A percentile compares a stretch with the other conserved stretches of the same genome.
Evolutionary conservation across 2,888 invertebrate genomes (phyloP).

Genomic region (Gari tellinella): DNA sequence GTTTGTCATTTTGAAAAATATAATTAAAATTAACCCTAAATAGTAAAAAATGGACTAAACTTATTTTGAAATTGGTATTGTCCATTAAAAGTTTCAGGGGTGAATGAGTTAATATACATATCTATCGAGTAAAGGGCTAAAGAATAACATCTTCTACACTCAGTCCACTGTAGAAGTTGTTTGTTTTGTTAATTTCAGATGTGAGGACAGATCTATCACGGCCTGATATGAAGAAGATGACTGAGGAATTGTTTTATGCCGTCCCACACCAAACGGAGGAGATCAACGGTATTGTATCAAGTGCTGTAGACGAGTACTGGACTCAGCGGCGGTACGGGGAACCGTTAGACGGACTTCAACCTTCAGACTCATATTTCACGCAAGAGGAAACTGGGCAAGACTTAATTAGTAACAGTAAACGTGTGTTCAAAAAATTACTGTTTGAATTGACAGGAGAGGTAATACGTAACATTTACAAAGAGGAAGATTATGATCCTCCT

Average conservation of each 20-base stretch:
- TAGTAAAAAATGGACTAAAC: too few species aligned
- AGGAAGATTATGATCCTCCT: slow-evolving; percentile 78
- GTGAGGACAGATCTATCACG: slow-evolving; percentile 37
- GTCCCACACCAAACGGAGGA: slow-evolving; percentile 80
- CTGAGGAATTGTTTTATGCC: slow-evolving; percentile 74
- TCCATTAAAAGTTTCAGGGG: too few species aligned
- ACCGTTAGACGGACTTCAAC: slow-evolving; percentile 68
- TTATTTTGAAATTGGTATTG: too few species aligned
- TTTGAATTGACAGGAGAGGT: slow-evolving; percentile 83
- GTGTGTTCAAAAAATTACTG: slow-evolving; percentile 80
- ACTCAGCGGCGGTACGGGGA: slow-evolving; percentile 76
- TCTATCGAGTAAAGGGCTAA: too few species aligned
- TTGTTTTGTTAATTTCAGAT: too few species aligned
- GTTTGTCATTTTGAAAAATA: too few species aligned
- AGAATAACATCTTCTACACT: too few species aligned
- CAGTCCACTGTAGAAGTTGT: too few species aligned
- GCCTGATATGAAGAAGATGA: slow-evolving; percentile 64
- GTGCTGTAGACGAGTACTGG: slow-evolving; percentile 81
- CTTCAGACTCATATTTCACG: slow-evolving; percentile 70
- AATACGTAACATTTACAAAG: slow-evolving; percentile 80
- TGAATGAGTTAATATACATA: too few species aligned
- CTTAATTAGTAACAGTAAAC: slow-evolving; percentile 72
- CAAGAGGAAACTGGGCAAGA: slow-evolving; percentile 63
- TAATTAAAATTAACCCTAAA: too few species aligned
- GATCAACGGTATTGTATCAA: slow-evolving; percentile 68